Evolutionary conservation across 2,113 vertebrate genomes (phyloP), one percentile per base, ranked within the genome.

Genomic region (Piprites chloris): DNA sequence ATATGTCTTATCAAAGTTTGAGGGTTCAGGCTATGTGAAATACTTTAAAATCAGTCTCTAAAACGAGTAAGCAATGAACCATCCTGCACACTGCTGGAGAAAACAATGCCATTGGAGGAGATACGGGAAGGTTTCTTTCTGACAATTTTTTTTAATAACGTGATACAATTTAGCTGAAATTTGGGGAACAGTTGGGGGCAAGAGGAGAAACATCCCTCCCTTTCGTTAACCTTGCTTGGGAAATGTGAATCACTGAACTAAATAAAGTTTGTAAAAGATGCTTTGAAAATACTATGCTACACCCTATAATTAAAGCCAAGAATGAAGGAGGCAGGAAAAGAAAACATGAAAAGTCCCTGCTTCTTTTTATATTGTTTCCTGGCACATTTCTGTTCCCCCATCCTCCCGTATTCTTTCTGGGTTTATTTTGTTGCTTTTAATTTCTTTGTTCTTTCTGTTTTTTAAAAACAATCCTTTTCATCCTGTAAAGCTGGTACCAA

Each of bases 181-280:
- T 83, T 84, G 80, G 90, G 61, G 69, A 87, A 61, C 11, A 85
- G 62, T 52, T 2, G 11, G 59, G 53, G 89, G 69, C 37, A 91
- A 90, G 62, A 73, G 35, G 75, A 91, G 61, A 91, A 95, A 67
- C 49, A 78, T 19, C n/a, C 59, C 50, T 85, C 35, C 42, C 86
- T 79, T 55, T 66, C 41, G 74, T 97, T 90, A 91, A 93, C 72
- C 82, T 88, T 92, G 69, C 50, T 93, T 2, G 5, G 96, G 87
- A 97, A 95, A 93, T 76, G 85, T 75, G 85, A 96, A 87, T 96
- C 96, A 96, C 61, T 44, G 73, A 88, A 66, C 95, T 96, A 95
- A 89, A 93, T 88, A 94, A 93, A 96, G 94, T 84, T 76, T 77
- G 22, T 63, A 95, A 92, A 88, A 86, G 89, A 91, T 74, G 58